A percentile compares a stretch with the other conserved stretches of the same genome.
Conservation (phyloP, 2,113 vertebrate species). For the Ameiurus melas region DNA sequence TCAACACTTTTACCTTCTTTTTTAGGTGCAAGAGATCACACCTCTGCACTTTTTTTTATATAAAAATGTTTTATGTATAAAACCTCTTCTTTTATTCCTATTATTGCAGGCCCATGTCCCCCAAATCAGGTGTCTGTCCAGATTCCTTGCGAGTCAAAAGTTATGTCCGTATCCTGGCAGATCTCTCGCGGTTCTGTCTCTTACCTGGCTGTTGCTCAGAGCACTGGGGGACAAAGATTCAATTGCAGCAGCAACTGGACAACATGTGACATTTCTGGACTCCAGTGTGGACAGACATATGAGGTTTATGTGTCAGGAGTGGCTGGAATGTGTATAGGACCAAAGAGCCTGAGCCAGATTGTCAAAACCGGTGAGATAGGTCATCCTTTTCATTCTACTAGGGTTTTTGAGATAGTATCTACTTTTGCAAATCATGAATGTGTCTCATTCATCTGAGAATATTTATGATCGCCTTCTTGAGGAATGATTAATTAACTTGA, state of each 20-base stretch:
- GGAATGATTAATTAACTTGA: background rate
- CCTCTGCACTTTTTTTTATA: background rate
- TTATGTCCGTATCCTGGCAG: conserved; percentile 67
- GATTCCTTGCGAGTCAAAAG: conserved; percentile 66
- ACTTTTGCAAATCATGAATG: background rate
- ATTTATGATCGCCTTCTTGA: background rate
- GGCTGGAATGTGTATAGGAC: conserved; percentile 64
- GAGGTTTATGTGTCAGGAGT: conserved; percentile 64
- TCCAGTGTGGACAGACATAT: conserved; percentile 72
- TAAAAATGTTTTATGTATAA: background rate
- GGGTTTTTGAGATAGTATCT: background rate
- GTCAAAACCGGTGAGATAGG: conserved; percentile 63
- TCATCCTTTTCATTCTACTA: background rate
- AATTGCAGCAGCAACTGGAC: conserved; percentile 65
- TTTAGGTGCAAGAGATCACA: background rate
- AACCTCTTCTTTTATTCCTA: background rate
- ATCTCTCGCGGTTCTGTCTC: conserved; percentile 60
- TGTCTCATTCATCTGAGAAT: background rate
- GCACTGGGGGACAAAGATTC: conserved; percentile 48
- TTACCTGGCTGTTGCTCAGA: conserved; percentile 65
- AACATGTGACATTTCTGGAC: conserved; percentile 61
- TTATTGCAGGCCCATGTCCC: conserved; percentile 68
- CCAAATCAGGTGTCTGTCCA: conserved; percentile 61
- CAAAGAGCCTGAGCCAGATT: conserved; percentile 58
- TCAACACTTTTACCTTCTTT: background rate